Base-by-base conservation (phyloP, 2,888 invertebrate genomes). In the Synanthedon formicaeformis region DNA sequence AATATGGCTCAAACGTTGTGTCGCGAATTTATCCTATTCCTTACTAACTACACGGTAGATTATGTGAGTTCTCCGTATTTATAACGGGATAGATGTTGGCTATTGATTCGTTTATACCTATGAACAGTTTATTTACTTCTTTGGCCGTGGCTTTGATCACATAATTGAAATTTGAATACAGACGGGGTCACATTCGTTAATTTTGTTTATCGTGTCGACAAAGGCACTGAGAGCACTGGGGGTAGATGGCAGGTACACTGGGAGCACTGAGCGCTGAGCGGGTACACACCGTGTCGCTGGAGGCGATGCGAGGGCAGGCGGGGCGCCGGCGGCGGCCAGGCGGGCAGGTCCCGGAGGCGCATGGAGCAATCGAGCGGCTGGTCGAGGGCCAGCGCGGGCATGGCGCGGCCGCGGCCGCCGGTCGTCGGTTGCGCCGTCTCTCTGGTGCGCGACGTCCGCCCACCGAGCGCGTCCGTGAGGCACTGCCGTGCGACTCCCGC, bases 301-400 rank as follows among this genome's bases (percentile, higher is more conserved):
- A 62, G 67, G 63, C 65, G 68, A 14, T 49, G 41, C 62, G 64
- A 66, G 60, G 59, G 63, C 57, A 57, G 61, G 61, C 58, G 71
- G 61, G 69, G 91, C 18, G 14, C 14, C 73, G 78, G 76, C 63
- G 78, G 77, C 63, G 81, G 79, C 80, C 80, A 78, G 69, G 78
- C 76, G 64, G 80, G 80, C 67, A 80, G 71, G 66, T 80, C 81
- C 69, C 83, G 86, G 78, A 84, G 81, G 75, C 84, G 81, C 89
- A 92, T 92, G 76, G 92, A 92, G 84, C 92, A 93, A 88, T 93
- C 93, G 67, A 92, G 88, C 64, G 92, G 92, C 81, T 92, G 92
- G 75, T 82, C 77, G 88, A 89, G 88, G 65, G 90, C 90, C 75
- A 91, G 88, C 90, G 90, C 91, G 79, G 91, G 91, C 89, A 91